Base-by-base conservation (phyloP, 2,113 vertebrate species). In the Prolemur simus region DNA sequence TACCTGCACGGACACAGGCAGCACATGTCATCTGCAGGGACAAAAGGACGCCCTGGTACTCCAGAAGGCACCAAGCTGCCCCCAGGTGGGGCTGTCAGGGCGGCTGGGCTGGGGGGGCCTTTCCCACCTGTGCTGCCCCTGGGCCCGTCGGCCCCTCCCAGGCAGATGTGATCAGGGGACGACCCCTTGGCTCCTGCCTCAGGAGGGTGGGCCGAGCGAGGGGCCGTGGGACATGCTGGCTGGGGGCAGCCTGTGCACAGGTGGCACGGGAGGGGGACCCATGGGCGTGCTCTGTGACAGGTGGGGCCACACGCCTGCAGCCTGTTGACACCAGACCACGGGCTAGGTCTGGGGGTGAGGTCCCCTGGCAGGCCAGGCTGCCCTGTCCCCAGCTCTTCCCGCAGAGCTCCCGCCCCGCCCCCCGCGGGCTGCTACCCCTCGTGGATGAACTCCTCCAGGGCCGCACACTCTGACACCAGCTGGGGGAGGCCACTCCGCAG, bases 361-460 rank as follows among this genome's bases (percentile, higher is more conserved):
- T 56, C 25, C 14, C 74, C 17, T 39, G 25, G 60, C 54, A 15
- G 39, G 52, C 8, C 15, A 15, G 71, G 45, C 20, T 42, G 25
- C 29, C 14, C 49, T 45, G 9, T 32, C 47, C 69, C 49, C 52
- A 56, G 80, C 20, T 54, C 47, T 66, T 56, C 47, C 37, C 25
- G n/a, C 25, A 37, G 34, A 78, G 39, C 58, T 27, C 32, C 71
- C 42, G 6, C 20, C 39, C 56, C 39, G 5, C 32, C 42, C 20
- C 6, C 45, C 2, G 0, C 18, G 9, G 71, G 58, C 37, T 13
- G 99, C 81, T 98, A 99, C 99, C 99, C 99, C 96, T 99, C 99
- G 0, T 99, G 99, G 98, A 99, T 99, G 98, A 99, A 99, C 97
- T 99, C 99, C 97, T 99, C 99, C 98, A 99, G 92, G 1, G 99